Evolutionary conservation across 92 coral and sea anemone genomes (phyloP), one percentile per base, ranked within the genome.

Genomic region (Galaxea fascicularis): DNA sequence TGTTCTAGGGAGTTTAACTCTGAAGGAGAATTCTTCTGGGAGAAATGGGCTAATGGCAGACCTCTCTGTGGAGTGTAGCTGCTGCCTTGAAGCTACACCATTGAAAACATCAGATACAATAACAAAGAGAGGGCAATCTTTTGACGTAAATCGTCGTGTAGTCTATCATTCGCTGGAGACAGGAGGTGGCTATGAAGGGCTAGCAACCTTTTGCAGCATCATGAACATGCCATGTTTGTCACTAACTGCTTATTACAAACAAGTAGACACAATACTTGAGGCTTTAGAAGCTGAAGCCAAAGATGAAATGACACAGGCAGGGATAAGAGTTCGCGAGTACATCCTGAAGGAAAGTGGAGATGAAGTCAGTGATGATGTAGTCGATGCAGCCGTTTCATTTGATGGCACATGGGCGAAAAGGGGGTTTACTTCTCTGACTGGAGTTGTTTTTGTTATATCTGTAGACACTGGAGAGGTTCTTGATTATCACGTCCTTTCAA

Each of bases 381-480:
- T 78, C 14, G 84, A 78, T 20, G 21, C 68, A 10, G 73, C 72
- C 35, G 84, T 78, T 52, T 62, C 73, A 31, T 78, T 78, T 62
- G 77, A 80, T 79, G 85, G 85, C 30, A 79, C 74, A 10, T 79
- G 85, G 85, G 77, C 85, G 11, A 77, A 80, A 30, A 30, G 85
- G 31, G 85, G 85, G 8, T 80, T 80, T 27, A 80, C 85, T 60
- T 80, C 85, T 16, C 53, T 67, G 39, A 80, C 65, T 45, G 77
- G 85, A 62, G 77, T 80, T 63, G 84, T 79, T 3, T 79, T 60
- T 79, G 84, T 51, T 1, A 1, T 51, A 8, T 51, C 56, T 3
- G 13, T 16, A 8, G 56, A 51, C 56, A 57, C 63, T 18, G 63
- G 63, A 1, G 63, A 57, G 18, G 63, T 57, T 18, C 24, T 57